phyloP scores from a whole-genome alignment of 2,113 vertebrate genomes.

The Corapipo altera region DNA sequence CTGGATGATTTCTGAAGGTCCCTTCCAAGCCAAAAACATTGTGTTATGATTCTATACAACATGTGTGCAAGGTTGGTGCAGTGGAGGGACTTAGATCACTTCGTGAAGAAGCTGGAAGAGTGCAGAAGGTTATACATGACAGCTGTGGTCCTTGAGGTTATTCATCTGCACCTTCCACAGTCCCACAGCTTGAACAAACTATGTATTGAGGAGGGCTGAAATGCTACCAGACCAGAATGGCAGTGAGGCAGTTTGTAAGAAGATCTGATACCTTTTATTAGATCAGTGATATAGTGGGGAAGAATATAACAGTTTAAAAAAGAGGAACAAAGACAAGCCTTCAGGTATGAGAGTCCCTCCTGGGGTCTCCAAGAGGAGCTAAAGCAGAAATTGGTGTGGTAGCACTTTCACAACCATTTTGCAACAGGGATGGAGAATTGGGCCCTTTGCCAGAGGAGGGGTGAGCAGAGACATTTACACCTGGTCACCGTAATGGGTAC shows the following conservation, averaged over 20 bases:
- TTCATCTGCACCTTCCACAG: background rate
- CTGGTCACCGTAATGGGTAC: slow-evolving; percentile 6
- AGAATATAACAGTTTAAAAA: background rate
- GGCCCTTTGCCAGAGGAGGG: background rate
- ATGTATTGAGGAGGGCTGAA: background rate
- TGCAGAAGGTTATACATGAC: background rate
- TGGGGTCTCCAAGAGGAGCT: background rate
- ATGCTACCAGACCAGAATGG: background rate
- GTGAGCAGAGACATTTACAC: background rate
- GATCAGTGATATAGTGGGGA: background rate
- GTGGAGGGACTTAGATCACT: background rate
- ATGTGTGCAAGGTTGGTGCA: accelerated
- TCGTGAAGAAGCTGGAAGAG: background rate
- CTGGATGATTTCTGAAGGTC: background rate
- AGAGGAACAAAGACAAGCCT: background rate
- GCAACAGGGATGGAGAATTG: background rate
- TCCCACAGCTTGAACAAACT: background rate
- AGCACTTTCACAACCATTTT: accelerated
- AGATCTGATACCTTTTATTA: background rate
- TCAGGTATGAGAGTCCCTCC: background rate
- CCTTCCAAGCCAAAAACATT: background rate
- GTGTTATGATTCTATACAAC: background rate
- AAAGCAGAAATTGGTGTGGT: background rate
- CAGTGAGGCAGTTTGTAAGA: background rate
- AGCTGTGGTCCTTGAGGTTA: background rate